Evolutionary conservation across 2,113 vertebrate species (phyloP).

Genomic region (Zosterops japonicus): DNA sequence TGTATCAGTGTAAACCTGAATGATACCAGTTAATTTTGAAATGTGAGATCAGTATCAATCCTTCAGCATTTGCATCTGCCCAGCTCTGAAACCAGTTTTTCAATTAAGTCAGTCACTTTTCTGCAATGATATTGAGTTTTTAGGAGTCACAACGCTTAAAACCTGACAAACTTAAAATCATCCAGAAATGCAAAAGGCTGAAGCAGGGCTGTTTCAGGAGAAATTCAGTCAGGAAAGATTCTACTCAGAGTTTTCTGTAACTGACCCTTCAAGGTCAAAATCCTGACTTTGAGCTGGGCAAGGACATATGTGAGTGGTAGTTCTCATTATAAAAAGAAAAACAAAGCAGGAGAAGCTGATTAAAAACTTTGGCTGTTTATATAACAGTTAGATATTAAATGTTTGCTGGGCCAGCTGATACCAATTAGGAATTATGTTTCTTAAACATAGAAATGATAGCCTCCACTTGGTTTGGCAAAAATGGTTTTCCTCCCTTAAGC

Average conservation of each 20-base stretch:
- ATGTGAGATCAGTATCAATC: not conserved
- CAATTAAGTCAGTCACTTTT: fast-evolving
- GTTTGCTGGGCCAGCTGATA: not conserved
- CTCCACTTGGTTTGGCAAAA: not conserved
- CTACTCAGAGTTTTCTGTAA: not conserved
- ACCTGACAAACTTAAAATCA: not conserved
- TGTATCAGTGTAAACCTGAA: not conserved
- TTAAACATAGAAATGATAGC: not conserved
- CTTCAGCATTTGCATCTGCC: not conserved
- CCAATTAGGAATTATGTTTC: not conserved
- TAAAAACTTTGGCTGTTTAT: not conserved
- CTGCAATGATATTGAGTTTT: not conserved
- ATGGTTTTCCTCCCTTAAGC: not conserved
- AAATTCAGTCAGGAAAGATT: not conserved
- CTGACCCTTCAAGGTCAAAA: not conserved
- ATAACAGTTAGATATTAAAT: not conserved
- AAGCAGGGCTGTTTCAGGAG: not conserved
- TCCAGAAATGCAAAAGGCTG: not conserved
- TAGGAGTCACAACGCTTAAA: not conserved
- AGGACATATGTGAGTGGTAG: not conserved
- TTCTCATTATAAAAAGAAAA: not conserved
- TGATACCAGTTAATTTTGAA: not conserved
- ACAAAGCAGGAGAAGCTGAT: not conserved
- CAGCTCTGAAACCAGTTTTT: not conserved
- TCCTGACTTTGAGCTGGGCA: not conserved